Base-by-base conservation (phyloP, 2,888 invertebrate species). In the Buathra laborator region DNA sequence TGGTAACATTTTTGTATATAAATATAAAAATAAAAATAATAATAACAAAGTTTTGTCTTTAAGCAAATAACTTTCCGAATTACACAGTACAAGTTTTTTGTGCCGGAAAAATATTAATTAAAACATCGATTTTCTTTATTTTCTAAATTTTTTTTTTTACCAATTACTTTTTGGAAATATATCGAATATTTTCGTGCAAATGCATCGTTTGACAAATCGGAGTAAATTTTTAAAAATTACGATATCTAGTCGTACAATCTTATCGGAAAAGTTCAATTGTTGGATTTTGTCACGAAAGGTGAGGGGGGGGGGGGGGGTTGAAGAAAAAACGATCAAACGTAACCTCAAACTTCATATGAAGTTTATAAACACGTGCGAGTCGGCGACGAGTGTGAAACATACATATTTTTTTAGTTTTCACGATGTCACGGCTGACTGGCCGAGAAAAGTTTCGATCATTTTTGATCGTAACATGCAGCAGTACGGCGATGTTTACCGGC, bases 381-480 rank as follows among this genome's bases (percentile, higher is more conserved):
- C 29, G 14, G 67, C 24, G 44, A 19, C 43, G 19, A 24, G 43
- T 24, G 19, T 16, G 19, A 6, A 16, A 9, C n/a, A n/a, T 51
- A 51, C n/a, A 43, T n/a, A 37, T 12, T 66, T 66, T 66, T 6
- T 66, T 43, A 9, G 16, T 62, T 6, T 62, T 37, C 7, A 77
- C 82, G 78, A 92, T 92, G 92, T 89, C 89, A 9, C 84, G 88
- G 75, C 86, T 92, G 24, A 89, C 75, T 29, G 85, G 84, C 14
- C 88, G 96, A 96, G 95, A 95, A 90, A 97, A 97, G 94, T 87
- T 97, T 0, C 96, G 95, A 91, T 97, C 97, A 0, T 91, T 97
- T 48, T 93, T 96, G 32, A 94, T 95, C 81, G 94, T 98, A 3
- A 95, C 96, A n/a, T 87, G 95, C 43, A 96, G 97, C 9, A 97